These are phyloP conservation scores for Cyaniris semiargus DNA, from an alignment of 2,888 invertebrate genomes.

Conservation along the genomic window DNA sequence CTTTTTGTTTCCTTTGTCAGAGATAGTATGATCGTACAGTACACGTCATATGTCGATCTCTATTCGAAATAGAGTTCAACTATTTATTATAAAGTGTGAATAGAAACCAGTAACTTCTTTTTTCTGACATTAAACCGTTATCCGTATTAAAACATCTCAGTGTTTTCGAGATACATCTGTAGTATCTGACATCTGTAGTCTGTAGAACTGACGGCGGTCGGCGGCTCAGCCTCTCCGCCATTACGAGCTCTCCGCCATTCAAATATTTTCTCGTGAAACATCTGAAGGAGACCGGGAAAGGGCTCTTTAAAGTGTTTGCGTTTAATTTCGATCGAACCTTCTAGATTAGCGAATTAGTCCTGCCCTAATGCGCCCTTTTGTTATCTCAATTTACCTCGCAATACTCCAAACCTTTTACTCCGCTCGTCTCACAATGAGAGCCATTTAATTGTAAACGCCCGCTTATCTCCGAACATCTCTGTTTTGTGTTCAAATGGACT, in stretches of 20 bases:
- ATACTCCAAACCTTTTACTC: not conserved
- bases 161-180: no score
- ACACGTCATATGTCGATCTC: no score
- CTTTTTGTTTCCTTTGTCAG: not conserved
- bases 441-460: not conserved
- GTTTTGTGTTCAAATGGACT: not conserved
- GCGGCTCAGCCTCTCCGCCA: not conserved
- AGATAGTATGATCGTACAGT: not conserved
- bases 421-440: not conserved
- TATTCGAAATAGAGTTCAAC: not conserved
- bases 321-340: constrained; percentile 23
- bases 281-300: constrained; percentile 14
- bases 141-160: no score
- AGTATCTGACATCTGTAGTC: not conserved
- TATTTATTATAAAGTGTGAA: no score
- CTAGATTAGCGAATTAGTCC: constrained; percentile 10
- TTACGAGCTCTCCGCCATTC: constrained; percentile 2
- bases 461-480: not conserved
- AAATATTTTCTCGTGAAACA: constrained; percentile 21
- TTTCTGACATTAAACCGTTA: no score
- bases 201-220: not conserved
- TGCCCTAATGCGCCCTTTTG: constrained; percentile 4
- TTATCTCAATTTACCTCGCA: constrained; percentile 5
- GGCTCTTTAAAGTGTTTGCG: constrained; percentile 12
- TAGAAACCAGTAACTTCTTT: no score